These are phyloP conservation scores for Anthrax anthrax DNA, from an alignment of 2,888 invertebrate species.

Conservation along the genomic window DNA sequence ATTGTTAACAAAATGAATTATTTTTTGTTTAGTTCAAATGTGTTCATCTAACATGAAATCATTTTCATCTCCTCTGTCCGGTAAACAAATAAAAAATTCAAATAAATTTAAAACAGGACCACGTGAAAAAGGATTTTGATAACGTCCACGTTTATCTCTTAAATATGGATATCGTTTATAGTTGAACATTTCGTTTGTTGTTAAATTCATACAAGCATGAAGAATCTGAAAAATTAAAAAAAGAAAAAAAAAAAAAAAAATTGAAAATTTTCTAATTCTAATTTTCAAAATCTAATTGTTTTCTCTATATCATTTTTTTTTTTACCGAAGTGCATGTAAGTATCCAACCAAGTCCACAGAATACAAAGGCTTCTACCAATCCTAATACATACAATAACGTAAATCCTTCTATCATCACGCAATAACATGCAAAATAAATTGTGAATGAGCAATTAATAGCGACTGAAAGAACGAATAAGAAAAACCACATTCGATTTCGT, in stretches of 20 bases:
- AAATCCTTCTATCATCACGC: slow-evolving; percentile 71
- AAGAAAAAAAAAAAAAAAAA: too few species aligned
- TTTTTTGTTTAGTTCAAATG: too few species aligned
- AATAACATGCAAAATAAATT: slow-evolving; percentile 76
- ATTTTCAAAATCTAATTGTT: neutral
- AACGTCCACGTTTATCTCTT: slow-evolving; percentile 74
- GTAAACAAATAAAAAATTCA: slow-evolving; percentile 79
- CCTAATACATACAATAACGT: slow-evolving; percentile 74
- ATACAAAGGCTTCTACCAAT: slow-evolving; percentile 65
- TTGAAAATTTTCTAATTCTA: neutral
- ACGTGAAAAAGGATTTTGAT: slow-evolving; percentile 83
- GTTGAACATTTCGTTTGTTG: slow-evolving; percentile 91
- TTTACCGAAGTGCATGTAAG: slow-evolving; percentile 77
- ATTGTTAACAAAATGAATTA: too few species aligned
- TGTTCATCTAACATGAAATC: slow-evolving; percentile 53
- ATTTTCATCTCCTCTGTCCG: slow-evolving; percentile 64
- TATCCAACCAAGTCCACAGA: slow-evolving; percentile 76
- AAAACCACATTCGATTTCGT: slow-evolving; percentile 86
- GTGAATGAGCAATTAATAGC: slow-evolving; percentile 79
- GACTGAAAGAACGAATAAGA: slow-evolving; percentile 73
- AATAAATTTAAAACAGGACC: slow-evolving; percentile 74
- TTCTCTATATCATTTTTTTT: slow-evolving; percentile 30
- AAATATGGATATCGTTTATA: slow-evolving; percentile 82
- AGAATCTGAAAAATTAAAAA: slow-evolving; percentile 49
- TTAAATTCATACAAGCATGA: slow-evolving; percentile 84